phyloP scores from a whole-genome alignment of 2,888 invertebrate genomes.

The Blastobasis lacticolella region DNA sequence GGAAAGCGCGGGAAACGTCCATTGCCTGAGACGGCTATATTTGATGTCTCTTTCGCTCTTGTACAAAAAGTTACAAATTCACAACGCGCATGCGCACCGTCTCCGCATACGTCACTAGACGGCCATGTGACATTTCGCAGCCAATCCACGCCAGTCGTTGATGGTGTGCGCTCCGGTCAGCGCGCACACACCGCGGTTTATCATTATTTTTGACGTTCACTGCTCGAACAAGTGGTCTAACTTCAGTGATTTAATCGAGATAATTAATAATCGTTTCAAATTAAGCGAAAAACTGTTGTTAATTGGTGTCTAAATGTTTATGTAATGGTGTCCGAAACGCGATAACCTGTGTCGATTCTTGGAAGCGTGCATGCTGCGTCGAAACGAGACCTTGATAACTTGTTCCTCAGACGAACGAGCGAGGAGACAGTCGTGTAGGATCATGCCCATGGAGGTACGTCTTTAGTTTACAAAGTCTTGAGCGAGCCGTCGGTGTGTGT shows the following conservation, averaged over 20 bases:
- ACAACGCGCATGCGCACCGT: slow-evolving; percentile 54
- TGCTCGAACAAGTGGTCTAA: slow-evolving; percentile 28
- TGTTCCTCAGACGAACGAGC: slow-evolving; percentile 62
- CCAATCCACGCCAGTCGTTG: slow-evolving; percentile 48
- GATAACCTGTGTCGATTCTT: slow-evolving; percentile 62
- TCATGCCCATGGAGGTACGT: slow-evolving; percentile 72
- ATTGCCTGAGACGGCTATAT: neutral
- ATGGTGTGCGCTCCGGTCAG: slow-evolving; percentile 40
- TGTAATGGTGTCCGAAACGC: slow-evolving; percentile 33
- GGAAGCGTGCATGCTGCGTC: slow-evolving; percentile 60
- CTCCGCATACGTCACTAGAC: slow-evolving; percentile 43
- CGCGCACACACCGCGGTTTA: slow-evolving; percentile 40
- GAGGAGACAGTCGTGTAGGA: slow-evolving; percentile 70
- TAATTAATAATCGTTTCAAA: slow-evolving; percentile 4
- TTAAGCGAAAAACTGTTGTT: slow-evolving; percentile 10
- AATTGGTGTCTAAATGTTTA: slow-evolving; percentile 17
- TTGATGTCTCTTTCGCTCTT: slow-evolving; percentile 28
- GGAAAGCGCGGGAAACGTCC: slow-evolving; percentile 4
- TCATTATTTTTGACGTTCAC: slow-evolving; percentile 45
- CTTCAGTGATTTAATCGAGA: slow-evolving; percentile 17
- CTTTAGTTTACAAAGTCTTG: slow-evolving; percentile 62
- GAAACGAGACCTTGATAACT: slow-evolving; percentile 74
- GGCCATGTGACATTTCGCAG: slow-evolving; percentile 41
- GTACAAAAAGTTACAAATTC: slow-evolving; percentile 43
- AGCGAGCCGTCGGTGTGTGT: slow-evolving; percentile 49